Percentiles rank a stretch among this genome's conserved stretches.
Conservation (phyloP, 2,888 invertebrate genomes). For the Stegana nigrithorax region DNA sequence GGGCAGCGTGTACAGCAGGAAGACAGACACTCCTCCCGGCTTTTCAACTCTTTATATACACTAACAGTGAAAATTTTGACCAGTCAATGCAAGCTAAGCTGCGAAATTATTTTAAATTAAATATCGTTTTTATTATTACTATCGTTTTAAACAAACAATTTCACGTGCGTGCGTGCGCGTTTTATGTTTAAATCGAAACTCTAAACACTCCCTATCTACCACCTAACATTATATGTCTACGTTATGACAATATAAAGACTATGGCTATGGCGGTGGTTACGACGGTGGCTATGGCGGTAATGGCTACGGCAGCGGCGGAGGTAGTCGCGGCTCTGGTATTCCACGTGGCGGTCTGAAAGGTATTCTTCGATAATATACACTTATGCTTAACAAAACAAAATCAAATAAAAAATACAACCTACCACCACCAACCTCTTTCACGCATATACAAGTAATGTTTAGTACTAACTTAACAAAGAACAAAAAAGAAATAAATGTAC, state of each 20-base stretch:
- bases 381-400: background rate
- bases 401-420: background rate
- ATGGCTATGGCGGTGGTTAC: slow-evolving; percentile 69
- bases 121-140: background rate
- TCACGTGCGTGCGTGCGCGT: background rate
- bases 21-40: too few species aligned
- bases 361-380: slow-evolving; percentile 66
- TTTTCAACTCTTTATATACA: background rate
- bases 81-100: background rate
- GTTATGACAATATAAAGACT: slow-evolving; percentile 71
- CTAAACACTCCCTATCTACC: too few species aligned
- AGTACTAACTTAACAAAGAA: background rate
- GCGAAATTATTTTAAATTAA: background rate
- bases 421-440: too few species aligned
- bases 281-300: slow-evolving; percentile 86
- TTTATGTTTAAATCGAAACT: background rate
- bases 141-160: background rate
- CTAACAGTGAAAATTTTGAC: slow-evolving; percentile 9
- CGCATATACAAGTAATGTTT: background rate
- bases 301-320: slow-evolving; percentile 85
- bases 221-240: slow-evolving; percentile 3
- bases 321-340: slow-evolving; percentile 82
- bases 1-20: too few species aligned
- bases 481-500: too few species aligned
- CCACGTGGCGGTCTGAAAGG: slow-evolving; percentile 89